Base-by-base conservation (phyloP, 2,113 vertebrate species). In the Daubentonia madagascariensis region DNA sequence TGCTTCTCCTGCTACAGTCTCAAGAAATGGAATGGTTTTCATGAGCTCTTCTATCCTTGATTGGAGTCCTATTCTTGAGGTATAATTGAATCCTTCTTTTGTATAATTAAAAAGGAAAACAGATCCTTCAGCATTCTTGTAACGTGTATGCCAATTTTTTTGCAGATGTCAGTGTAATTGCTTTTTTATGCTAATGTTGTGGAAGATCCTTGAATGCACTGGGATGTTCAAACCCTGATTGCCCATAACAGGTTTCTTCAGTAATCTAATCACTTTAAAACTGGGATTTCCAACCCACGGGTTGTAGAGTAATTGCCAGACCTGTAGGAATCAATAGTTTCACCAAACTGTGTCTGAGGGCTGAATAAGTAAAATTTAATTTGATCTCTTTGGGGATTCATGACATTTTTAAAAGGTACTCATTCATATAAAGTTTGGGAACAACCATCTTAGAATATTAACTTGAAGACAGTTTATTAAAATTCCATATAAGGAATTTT, bases 21-120 rank as follows among this genome's bases (percentile, higher is more conserved):
- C 99, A 40, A 99, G 99, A 83, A 99, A 99, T 67, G 99, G 99
- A 35, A 99, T 99, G 99, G 99, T 99, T 85, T 99, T 99, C 98
- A 99, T 99, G 99, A 99, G 99, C 97, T 99, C 99, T 28, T 99
- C 99, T 9, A 97, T 99, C 94, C 99, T 99, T 25, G 99, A 22
- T 89, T 99, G 99, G 99, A 99, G 99, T 80, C 99, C 99, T 23
- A 99, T 99, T 95, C 99, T 99, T 92, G 99, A 99, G 99, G 99
- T 99, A 97, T 98, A 98, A 96, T 45, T 32, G 83, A 70, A 48
- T 32, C 40, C 84, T 94, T 83, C 32, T 89, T 91, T 73, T 30
- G 43, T 80, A 30, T 68, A 85, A 79, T 76, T 78, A 63, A 40
- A 85, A 90, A 85, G 48, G 28, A 52, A 83, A 94, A 40, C 9